Evolutionary conservation across 1,140 invertebrate species (phyloP).

Genomic region (Diplogasteroides magnus): DNA sequence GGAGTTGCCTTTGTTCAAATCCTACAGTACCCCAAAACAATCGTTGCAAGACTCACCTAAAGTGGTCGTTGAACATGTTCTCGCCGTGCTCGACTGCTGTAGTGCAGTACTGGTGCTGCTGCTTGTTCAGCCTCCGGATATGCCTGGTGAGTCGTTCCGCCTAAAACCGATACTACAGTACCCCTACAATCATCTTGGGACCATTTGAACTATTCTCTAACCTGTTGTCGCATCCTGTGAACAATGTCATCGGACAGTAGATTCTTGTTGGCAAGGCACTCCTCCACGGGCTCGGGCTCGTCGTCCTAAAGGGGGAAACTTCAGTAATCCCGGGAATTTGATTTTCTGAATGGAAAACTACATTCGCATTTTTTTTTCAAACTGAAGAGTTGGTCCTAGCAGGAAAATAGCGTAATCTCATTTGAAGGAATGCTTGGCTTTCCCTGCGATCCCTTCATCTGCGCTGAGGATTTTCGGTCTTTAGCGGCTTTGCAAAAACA

Average conservation of each 20-base stretch:
- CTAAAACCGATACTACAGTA: not conserved
- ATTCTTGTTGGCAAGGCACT: conserved; percentile 14
- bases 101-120: conserved; percentile 29
- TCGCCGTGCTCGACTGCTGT: conserved; percentile 6
- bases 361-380: no score
- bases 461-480: no score
- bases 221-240: not conserved
- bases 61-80: conserved; percentile 6
- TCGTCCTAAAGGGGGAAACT: conserved; percentile 17
- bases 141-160: conserved; percentile 16
- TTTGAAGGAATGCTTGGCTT: no score
- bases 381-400: no score
- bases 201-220: not conserved
- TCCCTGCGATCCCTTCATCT: no score
- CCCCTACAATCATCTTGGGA: not conserved
- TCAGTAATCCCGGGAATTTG: no score
- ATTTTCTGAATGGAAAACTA: no score
- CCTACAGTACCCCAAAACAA: no score
- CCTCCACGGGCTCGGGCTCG: conserved; percentile 17
- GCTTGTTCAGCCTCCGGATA: conserved; percentile 30
- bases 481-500: no score
- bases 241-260: conserved; percentile 10
- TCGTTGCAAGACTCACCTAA: no score
- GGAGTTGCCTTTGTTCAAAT: no score
- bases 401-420: no score